Evolutionary conservation across 2,113 vertebrate genomes (phyloP), one percentile per base, ranked within the genome.

Genomic region (Gyps fulvus): DNA sequence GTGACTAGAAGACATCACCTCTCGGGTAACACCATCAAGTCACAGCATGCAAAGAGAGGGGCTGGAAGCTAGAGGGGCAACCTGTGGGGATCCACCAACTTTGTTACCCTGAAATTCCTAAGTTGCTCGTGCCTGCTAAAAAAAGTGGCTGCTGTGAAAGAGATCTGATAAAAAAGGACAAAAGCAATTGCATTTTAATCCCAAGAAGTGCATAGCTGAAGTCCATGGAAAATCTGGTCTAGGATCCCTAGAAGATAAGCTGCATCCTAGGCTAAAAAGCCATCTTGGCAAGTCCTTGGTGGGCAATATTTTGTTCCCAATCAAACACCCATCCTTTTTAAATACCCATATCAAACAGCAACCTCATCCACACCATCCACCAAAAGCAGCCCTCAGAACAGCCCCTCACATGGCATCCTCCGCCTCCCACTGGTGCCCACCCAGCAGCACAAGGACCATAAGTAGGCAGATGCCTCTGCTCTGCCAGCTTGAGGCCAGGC

Each of bases 201-300:
- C 14, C 4, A 3, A 57, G 7, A 79, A 26, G 0, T 34, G 6
- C 0, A 0, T 8, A 16, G 38, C 1, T 85, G 47, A 90, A 90
- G 25, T 23, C 63, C 50, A 13, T 16, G 34, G 57, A 88, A 90
- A 65, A 90, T 40, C 26, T 50, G 9, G 7, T 36, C n/a, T 71
- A 16, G 50, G n/a, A 83, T 45, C 8, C 29, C 49, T 57, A 66
- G 31, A 91, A 83, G 34, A 61, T 26, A 82, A 91, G 36, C 11
- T 67, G 40, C 14, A 55, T 34, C 18, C n/a, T 66, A 32, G 8
- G 45, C 27, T 93, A 40, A 59, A 79, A 92, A 70, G 14, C 16
- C 18, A 16, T 32, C 42, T 26, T 22, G 29, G 25, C 13, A 43
- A 71, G 36, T 49, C 34, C 23, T 43, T 49, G 6, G 6, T 27